Base-by-base conservation (phyloP, 53 echinoderm and acorn worm species). In the Holothuria scabra region DNA sequence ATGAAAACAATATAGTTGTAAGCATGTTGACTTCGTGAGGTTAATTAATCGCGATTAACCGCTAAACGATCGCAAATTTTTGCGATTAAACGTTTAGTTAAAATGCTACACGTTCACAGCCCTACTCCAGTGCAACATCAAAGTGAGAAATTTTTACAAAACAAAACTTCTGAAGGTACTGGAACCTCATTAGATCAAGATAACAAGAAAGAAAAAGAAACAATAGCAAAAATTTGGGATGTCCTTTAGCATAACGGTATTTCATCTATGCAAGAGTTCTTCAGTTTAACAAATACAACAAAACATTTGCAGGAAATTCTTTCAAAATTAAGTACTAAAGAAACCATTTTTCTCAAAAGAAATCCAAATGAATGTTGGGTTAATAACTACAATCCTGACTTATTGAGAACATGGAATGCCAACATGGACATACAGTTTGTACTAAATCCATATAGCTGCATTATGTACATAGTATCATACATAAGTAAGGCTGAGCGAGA, bases 401-500 rank as follows among this genome's bases (percentile, higher is more conserved):
- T 87, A 7, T 18, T 88, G 20, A 29, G 87, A 38, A 65, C 72
- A 12, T 88, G 91, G 91, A 91, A 92, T 83, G 92, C 85, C 1
- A 87, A 92, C 28, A 92, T 90, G 84, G 87, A 92, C 62, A 70
- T 92, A 38, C 90, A 92, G 48, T 90, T 46, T 66, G 79, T 90
- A 2, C 29, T 84, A 20, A 88, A 92, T 72, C 72, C 75, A 8
- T 90, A 87, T 58, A 72, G 82, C 7, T 90, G 90, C 72, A 75
- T 86, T 12, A 72, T 49, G 26, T 92, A 92, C 46, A 86, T 92
- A 12, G 83, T 92, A 20, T 89, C 90, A 0, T 90, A 87, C 31
- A 87, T 93, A 68, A 60, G 83, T 4, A 93, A 93, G 46, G 63
- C 93, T 70, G 93, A 87, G 84, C 65, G 93, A 70, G 87, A 93